Conservation (phyloP, 2,888 invertebrate genomes). For the Ferrisia virgata region DNA sequence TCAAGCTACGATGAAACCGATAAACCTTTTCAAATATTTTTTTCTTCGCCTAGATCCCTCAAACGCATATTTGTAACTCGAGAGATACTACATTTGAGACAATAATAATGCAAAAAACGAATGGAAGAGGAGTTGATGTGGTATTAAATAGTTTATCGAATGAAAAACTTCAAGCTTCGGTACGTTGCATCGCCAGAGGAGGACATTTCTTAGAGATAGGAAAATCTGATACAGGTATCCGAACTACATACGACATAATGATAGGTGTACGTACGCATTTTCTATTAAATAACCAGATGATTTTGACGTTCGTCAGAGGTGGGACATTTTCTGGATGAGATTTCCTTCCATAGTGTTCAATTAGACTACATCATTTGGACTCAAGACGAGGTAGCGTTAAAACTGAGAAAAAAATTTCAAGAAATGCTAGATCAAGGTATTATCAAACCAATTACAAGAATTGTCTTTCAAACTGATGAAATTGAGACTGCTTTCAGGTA, state of each 20-base stretch:
- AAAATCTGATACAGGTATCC: constrained; percentile 68
- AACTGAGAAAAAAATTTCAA: constrained; percentile 56
- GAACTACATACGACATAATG: constrained; percentile 56
- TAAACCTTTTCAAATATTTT: neutral
- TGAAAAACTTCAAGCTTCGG: constrained; percentile 76
- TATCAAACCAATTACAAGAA: constrained; percentile 67
- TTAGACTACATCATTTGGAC: constrained; percentile 63
- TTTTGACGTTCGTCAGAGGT: constrained; percentile 54
- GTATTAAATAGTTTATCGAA: constrained; percentile 88
- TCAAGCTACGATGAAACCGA: neutral
- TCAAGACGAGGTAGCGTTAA: neutral
- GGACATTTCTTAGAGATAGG: constrained; percentile 82
- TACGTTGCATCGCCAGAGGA: constrained; percentile 60
- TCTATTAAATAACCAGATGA: neutral
- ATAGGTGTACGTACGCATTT: constrained; percentile 55
- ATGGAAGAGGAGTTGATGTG: constrained; percentile 68
- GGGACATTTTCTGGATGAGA: constrained; percentile 67
- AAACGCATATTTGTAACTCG: constrained; percentile 77
- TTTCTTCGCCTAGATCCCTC: constrained; percentile 55
- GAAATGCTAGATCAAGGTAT: constrained; percentile 65
- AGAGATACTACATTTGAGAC: constrained; percentile 82
- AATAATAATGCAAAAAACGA: constrained; percentile 74
- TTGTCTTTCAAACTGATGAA: constrained; percentile 64
- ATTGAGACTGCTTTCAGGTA: constrained; percentile 68
- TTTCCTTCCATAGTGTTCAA: constrained; percentile 74